phyloP scores from a whole-genome alignment of 2,797 vertebrate species.

The Crenuchus spilurus region DNA sequence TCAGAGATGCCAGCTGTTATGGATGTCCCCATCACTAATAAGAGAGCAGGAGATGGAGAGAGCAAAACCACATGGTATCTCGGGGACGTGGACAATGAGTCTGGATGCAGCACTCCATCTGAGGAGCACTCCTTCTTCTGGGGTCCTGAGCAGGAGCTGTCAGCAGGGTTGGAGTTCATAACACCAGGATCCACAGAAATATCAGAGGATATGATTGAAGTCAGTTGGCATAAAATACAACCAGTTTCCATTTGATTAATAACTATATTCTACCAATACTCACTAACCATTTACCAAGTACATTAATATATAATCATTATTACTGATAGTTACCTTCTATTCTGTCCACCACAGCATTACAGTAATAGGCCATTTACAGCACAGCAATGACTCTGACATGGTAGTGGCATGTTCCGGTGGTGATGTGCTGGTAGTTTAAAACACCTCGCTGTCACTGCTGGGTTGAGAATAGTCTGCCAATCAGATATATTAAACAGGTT shows the following conservation, averaged over 20 bases:
- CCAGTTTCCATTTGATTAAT: neutral
- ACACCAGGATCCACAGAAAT: constrained; percentile 50
- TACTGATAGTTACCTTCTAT: neutral
- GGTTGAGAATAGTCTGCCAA: too few relatives aligned
- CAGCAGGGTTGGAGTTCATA: constrained; percentile 28
- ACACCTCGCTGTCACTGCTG: too few relatives aligned
- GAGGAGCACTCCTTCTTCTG: constrained; percentile 65
- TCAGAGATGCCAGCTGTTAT: constrained; percentile 37
- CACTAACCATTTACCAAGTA: neutral
- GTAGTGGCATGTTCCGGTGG: too few relatives aligned
- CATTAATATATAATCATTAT: too few relatives aligned
- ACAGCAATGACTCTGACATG: too few relatives aligned
- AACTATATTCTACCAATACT: neutral
- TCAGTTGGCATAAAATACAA: constrained; percentile 26
- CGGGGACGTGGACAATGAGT: constrained; percentile 51
- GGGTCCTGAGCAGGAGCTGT: constrained; percentile 61
- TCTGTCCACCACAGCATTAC: neutral
- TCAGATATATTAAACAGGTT: too few relatives aligned
- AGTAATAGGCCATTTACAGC: too few relatives aligned
- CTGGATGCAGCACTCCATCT: constrained; percentile 49
- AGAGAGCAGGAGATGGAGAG: neutral
- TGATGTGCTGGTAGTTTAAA: too few relatives aligned
- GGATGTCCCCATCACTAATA: constrained; percentile 12
- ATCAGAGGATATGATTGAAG: constrained; percentile 48
- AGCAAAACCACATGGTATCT: constrained; percentile 50